Percentiles rank a stretch among this genome's conserved stretches.
Evolutionary conservation across 2,113 vertebrate species (phyloP).

Genomic region (Nothocercus julius): DNA sequence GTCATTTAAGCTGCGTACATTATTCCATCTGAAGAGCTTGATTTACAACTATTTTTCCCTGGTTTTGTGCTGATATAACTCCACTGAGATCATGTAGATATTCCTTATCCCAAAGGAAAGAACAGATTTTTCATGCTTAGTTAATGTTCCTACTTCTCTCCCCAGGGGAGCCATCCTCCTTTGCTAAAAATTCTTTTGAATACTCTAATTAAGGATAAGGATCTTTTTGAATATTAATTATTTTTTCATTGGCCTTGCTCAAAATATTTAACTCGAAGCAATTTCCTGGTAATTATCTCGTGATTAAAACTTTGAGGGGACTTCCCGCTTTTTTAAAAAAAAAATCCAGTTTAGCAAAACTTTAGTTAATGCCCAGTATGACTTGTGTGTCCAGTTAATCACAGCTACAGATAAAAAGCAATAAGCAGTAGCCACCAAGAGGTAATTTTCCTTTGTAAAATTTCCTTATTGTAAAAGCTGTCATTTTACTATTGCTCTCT

Average conservation of each 20-base stretch:
- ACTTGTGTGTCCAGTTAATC: not conserved
- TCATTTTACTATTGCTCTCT: not conserved
- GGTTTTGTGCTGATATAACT: conserved; percentile 17
- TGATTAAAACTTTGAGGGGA: conserved; percentile 29
- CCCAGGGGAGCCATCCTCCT: not conserved
- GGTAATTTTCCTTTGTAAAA: not conserved
- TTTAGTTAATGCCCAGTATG: not conserved
- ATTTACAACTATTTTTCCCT: not conserved
- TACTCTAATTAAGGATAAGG: conserved; percentile 46
- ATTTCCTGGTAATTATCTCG: conserved; percentile 43
- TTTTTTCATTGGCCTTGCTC: conserved; percentile 12
- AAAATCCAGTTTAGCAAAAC: conserved; percentile 17
- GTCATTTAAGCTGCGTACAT: not conserved
- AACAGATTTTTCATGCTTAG: not conserved
- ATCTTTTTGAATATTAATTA: conserved; percentile 62
- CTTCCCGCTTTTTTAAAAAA: not conserved
- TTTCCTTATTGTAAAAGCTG: not conserved
- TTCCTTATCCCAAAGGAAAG: conserved; percentile 7
- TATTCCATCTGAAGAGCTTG: not conserved
- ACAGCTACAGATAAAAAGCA: not conserved
- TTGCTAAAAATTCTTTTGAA: conserved; percentile 48
- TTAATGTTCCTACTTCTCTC: conserved; percentile 2
- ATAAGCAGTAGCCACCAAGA: not conserved
- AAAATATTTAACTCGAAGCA: conserved; percentile 59
- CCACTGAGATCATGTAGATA: conserved; percentile 16